Conservation (phyloP, 2,113 vertebrate genomes). For the Hippolais icterina region DNA sequence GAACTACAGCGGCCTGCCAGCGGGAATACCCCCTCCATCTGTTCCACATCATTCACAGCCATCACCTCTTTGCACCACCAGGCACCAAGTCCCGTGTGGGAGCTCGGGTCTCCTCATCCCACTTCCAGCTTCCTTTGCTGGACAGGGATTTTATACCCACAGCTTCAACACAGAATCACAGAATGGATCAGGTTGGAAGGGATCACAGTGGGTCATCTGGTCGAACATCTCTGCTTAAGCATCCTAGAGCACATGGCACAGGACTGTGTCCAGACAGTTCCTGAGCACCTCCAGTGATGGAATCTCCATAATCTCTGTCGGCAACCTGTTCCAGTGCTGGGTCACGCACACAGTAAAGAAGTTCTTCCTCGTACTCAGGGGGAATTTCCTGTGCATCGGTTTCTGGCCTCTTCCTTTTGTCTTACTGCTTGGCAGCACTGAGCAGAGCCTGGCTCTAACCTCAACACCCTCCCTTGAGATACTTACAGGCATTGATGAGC, state of each 20-base stretch:
- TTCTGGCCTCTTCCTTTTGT: neutral
- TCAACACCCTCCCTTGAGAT: neutral
- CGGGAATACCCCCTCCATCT: rapidly evolving
- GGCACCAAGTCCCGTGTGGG: neutral
- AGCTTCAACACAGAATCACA: neutral
- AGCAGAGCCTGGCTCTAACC: neutral
- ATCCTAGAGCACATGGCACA: neutral
- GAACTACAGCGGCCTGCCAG: neutral
- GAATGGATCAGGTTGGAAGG: neutral
- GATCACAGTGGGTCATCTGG: neutral
- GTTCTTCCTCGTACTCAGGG: neutral
- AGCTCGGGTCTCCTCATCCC: too few species aligned
- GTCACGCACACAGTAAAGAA: neutral
- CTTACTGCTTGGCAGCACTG: rapidly evolving
- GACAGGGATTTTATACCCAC: neutral
- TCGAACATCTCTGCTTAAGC: neutral
- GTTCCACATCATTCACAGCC: neutral
- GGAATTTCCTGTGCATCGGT: neutral
- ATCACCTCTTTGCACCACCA: neutral
- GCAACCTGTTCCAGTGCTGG: neutral
- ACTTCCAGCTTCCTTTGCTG: neutral
- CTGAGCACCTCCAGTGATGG: neutral
- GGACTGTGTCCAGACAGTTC: neutral
- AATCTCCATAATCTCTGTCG: neutral
- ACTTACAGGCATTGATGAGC: neutral